A percentile compares a stretch with the other conserved stretches of the same genome.
phyloP scores from a whole-genome alignment of 2,113 vertebrate species.

The Castor canadensis region DNA sequence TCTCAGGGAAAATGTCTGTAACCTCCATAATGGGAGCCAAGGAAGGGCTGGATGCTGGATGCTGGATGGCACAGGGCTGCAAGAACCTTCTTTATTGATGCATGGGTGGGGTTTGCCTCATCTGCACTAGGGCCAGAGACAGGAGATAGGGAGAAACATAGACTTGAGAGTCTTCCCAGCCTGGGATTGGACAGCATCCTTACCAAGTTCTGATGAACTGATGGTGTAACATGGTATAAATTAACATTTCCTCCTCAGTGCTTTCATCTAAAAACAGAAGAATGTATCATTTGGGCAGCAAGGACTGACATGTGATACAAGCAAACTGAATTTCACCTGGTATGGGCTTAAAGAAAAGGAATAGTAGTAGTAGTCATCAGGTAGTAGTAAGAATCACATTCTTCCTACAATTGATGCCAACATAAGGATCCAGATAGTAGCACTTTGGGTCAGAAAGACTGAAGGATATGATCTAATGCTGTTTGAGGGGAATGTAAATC shows the following conservation, averaged over 20 bases:
- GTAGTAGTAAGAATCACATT: neutral
- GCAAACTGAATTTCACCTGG: neutral
- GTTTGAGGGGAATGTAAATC: neutral
- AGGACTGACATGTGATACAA: neutral
- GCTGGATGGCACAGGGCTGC: neutral
- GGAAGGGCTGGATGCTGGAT: neutral
- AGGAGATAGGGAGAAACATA: neutral
- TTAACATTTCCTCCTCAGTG: neutral
- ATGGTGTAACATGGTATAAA: neutral
- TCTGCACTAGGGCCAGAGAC: neutral
- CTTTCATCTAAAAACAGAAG: neutral
- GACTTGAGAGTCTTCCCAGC: neutral
- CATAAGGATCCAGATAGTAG: neutral
- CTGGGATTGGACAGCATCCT: neutral
- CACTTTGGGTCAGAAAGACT: neutral
- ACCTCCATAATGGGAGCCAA: neutral
- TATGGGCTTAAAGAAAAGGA: neutral
- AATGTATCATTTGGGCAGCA: neutral
- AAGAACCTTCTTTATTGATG: neutral
- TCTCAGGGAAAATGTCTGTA: neutral
- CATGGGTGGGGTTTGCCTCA: neutral
- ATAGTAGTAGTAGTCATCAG: neutral
- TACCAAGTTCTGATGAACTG: neutral
- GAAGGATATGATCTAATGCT: neutral
- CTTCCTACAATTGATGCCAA: neutral